These are phyloP conservation scores for Sceliomorpha sp. DNA, from an alignment of 2,888 invertebrate genomes.

Conservation along the genomic window DNA sequence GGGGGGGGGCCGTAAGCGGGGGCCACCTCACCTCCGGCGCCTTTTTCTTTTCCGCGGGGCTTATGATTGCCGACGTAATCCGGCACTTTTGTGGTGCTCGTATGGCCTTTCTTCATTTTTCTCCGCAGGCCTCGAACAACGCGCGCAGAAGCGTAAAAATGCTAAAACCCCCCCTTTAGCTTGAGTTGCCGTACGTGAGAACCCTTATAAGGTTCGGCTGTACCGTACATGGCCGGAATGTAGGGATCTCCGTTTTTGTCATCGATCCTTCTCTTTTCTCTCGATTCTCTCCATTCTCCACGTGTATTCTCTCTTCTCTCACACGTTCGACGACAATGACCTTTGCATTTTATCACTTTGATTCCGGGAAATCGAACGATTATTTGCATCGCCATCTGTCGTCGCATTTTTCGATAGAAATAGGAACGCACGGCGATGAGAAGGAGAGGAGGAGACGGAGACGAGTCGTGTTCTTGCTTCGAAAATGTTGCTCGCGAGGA, in stretches of 20 bases:
- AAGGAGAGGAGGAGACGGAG: no score
- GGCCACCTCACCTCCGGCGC: no score
- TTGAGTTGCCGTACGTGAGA: slow-evolving; percentile 67
- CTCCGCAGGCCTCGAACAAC: slow-evolving; percentile 28
- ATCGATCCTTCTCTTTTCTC: slow-evolving; percentile 64
- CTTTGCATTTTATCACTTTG: no score
- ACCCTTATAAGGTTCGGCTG: slow-evolving; percentile 73
- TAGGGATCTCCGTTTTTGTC: slow-evolving; percentile 79
- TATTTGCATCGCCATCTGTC: no score
- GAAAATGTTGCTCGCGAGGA: no score
- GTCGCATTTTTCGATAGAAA: no score
- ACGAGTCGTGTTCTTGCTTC: no score
- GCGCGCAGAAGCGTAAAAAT: slow-evolving; percentile 67
- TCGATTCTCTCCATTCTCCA: slow-evolving; percentile 29
- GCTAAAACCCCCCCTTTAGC: slow-evolving; percentile 59
- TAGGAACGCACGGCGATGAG: no score
- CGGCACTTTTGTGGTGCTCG: slow-evolving; percentile 20
- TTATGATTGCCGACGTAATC: slow-evolving; percentile 29
- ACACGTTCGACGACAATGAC: slow-evolving; percentile 22
- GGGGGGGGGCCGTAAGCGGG: no score
- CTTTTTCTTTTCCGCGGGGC: slow-evolving; percentile 7
- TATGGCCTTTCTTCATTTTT: slow-evolving; percentile 51
- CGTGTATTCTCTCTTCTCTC: slow-evolving; percentile 22
- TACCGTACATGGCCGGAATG: slow-evolving; percentile 78
- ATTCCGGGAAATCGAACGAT: no score